Base-by-base conservation (phyloP, 2,113 vertebrate species). In the Caranx melampygus region DNA sequence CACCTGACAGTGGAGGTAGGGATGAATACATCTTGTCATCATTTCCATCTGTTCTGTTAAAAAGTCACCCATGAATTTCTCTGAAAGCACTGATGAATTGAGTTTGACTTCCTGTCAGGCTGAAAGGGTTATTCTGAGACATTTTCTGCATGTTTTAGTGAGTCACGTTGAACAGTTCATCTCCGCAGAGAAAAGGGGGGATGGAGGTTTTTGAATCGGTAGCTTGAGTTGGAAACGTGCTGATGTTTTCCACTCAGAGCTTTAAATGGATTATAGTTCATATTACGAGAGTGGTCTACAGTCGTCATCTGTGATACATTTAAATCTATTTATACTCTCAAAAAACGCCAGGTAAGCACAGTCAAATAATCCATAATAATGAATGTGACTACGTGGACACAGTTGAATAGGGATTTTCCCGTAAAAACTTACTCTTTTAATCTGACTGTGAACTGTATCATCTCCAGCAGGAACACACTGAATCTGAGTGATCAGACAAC, bases 1-100 rank as follows among this genome's bases (percentile, higher is more conserved):
- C 98, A 45, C 98, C 97, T 74, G 98, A 99, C 81, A 51, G 90
- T 68, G 97, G 96, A 96, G 98, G 98, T 99, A 93, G 80, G 45
- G 3, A 11, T 67, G 34, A 52, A 60, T 12, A 0, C 2, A 68
- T 54, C 9, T 44, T 15, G 42, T 31, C 3, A 15, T 47, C 37
- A 0, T 51, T 79, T 21, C 12, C 33, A 44, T 45, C 1, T 0
- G 7, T 72, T 18, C 26, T 9, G 9, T 42, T 51, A 45, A 16
- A 16, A 5, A 69, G 49, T 55, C 20, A 8, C 31, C 31, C 6
- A 8, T 26, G 21, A 12, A 55, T 13, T 21, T 68, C 21, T 6
- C 11, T 8, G 31, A 34, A 26, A 34, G 34, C 31, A 0, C 4
- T 14, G 35, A 69, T 5, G 65, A 14, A 63, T 63, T 59, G 11